Evolutionary conservation across 2,888 invertebrate genomes (phyloP).

Genomic region (Parapristionchus giblindavisi): DNA sequence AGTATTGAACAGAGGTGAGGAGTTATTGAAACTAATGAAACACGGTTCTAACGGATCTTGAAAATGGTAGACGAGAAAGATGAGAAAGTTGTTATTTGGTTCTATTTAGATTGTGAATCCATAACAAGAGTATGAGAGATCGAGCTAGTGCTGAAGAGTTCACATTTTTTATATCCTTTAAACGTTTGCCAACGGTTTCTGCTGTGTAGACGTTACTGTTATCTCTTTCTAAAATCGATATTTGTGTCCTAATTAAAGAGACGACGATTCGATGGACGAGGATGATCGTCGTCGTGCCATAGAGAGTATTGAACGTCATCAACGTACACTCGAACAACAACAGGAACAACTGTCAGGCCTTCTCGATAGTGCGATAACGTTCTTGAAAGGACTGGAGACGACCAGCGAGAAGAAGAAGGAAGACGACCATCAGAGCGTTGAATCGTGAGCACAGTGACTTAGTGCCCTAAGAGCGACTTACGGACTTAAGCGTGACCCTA

Average conservation of each 20-base stretch:
- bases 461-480: background rate
- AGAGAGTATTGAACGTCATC: slow-evolving; percentile 58
- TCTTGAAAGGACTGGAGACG: slow-evolving; percentile 46
- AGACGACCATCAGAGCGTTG: slow-evolving; percentile 12
- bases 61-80: no score
- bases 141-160: background rate
- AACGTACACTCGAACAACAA: slow-evolving; percentile 56
- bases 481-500: background rate
- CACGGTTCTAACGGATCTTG: no score
- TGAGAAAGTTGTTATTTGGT: no score
- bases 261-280: slow-evolving; percentile 49
- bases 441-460: slow-evolving; percentile 14
- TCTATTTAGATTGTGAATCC: background rate
- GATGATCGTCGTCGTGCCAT: slow-evolving; percentile 51
- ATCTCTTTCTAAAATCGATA: no score
- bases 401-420: background rate
- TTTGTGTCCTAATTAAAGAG: no score
- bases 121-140: background rate
- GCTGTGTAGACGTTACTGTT: background rate
- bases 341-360: slow-evolving; percentile 58
- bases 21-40: no score
- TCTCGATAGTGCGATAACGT: slow-evolving; percentile 56
- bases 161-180: no score
- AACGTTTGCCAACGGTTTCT: background rate
- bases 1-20: slow-evolving; percentile 24